Evolutionary conservation across 2,888 invertebrate species (phyloP), one percentile per base, ranked within the genome.

Genomic region (Anodontia alba): DNA sequence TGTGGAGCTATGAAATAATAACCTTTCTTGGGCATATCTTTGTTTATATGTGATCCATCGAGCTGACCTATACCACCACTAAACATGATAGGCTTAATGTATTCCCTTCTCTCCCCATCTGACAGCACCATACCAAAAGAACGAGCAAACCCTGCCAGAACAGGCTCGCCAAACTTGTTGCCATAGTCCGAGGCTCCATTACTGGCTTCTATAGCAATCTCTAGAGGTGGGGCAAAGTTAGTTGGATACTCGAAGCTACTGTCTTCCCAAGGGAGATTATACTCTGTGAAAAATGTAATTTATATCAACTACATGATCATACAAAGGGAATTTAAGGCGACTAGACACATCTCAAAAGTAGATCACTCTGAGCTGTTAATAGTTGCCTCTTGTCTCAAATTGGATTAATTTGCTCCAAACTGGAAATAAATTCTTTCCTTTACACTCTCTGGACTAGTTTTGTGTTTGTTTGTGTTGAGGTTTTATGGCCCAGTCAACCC

Each of bases 151-250:
- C 99, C 99, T 91, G 96, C 95, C 84, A 99, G 96, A 0, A 99
- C 96, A 0, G 99, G 99, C 94, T 99, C 99, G 0, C 99, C 99
- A 95, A 99, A 99, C 95, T 99, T 99, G 95, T 99, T 99, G 10
- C 99, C 99, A 94, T 99, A 99, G 94, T 99, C 99, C 0, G 99
- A 99, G 2, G 99, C 99, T 0, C 99, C 99, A 94, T 99, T 98
- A 94, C 98, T 98, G 0, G 99, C 99, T 94, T 99, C 98, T 38
- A 99, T 96, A 29, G 98, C 96, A 66, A 99, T 97, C 94, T 98
- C 97, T 20, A 98, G 95, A 0, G 99, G 98, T 0, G 96, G 95
- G 0, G 99, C 99, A 95, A 99, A 98, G 89, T 98, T 98, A 49
- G 95, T 95, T 0, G 99, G 99, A 95, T 99, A 99, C 8, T 86